These are phyloP conservation scores for Garra rufa DNA, from an alignment of 2,113 vertebrate genomes.

Conservation along the genomic window DNA sequence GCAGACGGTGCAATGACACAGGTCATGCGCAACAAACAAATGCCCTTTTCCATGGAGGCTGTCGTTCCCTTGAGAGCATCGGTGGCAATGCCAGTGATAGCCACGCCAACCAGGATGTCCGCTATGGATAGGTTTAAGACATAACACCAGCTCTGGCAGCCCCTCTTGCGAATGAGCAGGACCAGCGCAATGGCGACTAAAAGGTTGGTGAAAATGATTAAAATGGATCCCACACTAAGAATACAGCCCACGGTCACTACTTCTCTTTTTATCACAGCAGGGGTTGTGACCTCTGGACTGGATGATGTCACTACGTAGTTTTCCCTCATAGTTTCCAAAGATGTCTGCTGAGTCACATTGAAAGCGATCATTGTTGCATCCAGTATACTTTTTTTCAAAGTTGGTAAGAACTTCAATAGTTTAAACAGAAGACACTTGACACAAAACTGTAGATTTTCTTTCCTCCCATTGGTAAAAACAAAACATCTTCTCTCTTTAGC, in stretches of 20 bases:
- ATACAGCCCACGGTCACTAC: conserved; percentile 70
- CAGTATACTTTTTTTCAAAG: not conserved
- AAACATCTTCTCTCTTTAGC: conserved; percentile 14
- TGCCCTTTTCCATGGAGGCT: conserved; percentile 64
- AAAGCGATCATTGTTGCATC: conserved; percentile 34
- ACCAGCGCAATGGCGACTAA: conserved; percentile 77
- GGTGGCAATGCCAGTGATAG: conserved; percentile 78
- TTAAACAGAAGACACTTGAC: conserved; percentile 38
- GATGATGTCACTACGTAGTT: conserved; percentile 6
- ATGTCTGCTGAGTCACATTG: conserved; percentile 23
- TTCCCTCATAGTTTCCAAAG: not conserved
- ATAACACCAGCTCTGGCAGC: conserved; percentile 82
- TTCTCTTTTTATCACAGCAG: conserved; percentile 38
- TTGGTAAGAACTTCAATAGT: not conserved
- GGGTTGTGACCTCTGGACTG: conserved; percentile 16
- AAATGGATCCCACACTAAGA: conserved; percentile 77
- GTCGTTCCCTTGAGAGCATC: conserved; percentile 74
- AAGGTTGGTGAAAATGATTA: conserved; percentile 84
- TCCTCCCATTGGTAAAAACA: conserved; percentile 20
- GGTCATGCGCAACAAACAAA: conserved; percentile 85
- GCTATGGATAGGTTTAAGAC: conserved; percentile 88
- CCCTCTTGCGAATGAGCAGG: conserved; percentile 77
- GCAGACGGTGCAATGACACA: conserved; percentile 81
- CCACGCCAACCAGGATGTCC: conserved; percentile 83
- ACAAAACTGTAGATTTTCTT: conserved; percentile 21